Base-by-base conservation (phyloP, 2,888 invertebrate genomes). In the Lithophane leautieri region DNA sequence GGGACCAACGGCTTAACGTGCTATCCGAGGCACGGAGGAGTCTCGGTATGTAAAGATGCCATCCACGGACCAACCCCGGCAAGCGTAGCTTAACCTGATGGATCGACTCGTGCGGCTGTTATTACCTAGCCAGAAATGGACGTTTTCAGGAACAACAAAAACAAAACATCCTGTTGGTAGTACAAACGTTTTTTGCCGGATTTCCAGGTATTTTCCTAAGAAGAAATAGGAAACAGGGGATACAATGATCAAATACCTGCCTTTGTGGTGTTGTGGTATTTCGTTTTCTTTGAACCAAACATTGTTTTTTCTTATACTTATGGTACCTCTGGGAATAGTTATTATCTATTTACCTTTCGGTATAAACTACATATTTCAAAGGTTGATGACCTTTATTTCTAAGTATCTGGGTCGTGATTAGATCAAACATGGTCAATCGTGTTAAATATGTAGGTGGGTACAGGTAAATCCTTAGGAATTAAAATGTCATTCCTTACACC, bases 211-310 rank as follows among this genome's bases (percentile, higher is more conserved):
- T 79, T 68, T 52, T 34, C n/a, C n/a, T 3, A 68, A 72, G 16
- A 52, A 44, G 28, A 56, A 56, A 76, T 81, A 67, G 9, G 22
- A 63, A 76, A 75, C 34, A 42, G 56, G 52, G 60, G 56, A 61
- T 47, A 65, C 54, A 66, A 72, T 72, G 83, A 66, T 72, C 65
- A 66, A 81, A 81, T 83, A 61, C 69, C 79, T 66, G 50, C 56
- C 79, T 79, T 79, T 79, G 81, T 58, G 69, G 72, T 72, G 79
- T 65, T 28, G 34, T 14, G 69, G 69, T 61, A 67, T 83, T 79
- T 56, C 16, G 0, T 70, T 70, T 69, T n/a, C 44, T 50, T 72
- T 78, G 71, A 69, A 60, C 22, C 6, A 44, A 78, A 65, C 34
- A 22, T 81, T 68, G 61, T 19, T 61, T 62, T 76, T 76, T 22